Conservation (phyloP, 2,113 vertebrate species). For the Taurulus bubalis region DNA sequence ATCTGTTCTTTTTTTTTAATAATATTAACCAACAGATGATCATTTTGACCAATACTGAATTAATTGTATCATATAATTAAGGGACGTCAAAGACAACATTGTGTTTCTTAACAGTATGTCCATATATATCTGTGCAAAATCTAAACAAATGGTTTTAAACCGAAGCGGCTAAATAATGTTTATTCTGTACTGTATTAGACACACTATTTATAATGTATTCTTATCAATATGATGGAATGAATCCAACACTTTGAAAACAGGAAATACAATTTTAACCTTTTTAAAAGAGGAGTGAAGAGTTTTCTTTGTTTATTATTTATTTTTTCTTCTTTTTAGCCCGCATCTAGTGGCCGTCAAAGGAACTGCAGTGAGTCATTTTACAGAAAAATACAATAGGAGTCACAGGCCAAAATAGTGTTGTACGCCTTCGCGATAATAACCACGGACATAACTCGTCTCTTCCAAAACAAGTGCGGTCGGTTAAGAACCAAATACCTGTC, state of each 20-base stretch:
- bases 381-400: background rate
- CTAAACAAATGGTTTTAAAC: background rate
- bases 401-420: background rate
- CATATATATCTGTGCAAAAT: background rate
- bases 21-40: background rate
- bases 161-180: background rate
- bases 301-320: background rate
- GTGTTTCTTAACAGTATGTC: background rate
- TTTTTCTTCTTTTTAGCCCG: background rate
- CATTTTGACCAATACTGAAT: background rate
- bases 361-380: background rate
- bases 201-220: background rate
- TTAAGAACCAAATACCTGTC: background rate
- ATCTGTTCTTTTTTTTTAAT: background rate
- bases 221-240: background rate
- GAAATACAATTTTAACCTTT: background rate
- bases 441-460: rapidly evolving
- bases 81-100: background rate
- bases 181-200: background rate
- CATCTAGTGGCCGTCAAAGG: constrained; percentile 4
- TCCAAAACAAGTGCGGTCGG: background rate
- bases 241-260: background rate
- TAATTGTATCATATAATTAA: background rate
- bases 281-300: background rate
- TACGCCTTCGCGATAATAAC: too few relatives aligned